A percentile compares a stretch with the other conserved stretches of the same genome.
Evolutionary conservation across 2,797 vertebrate species (phyloP).

Genomic region (Chaetodon trifasciatus): DNA sequence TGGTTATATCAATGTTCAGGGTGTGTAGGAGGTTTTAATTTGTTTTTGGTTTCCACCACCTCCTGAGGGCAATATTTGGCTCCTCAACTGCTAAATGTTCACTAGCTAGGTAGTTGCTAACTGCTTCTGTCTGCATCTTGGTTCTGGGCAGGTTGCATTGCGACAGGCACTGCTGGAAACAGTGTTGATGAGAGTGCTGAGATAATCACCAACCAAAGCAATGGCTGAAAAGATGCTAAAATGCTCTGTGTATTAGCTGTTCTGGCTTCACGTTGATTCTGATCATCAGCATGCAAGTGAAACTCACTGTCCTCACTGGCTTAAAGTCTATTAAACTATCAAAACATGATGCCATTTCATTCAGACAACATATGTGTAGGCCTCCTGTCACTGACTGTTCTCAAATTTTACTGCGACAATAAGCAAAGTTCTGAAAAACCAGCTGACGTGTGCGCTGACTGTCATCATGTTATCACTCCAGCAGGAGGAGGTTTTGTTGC

Average conservation of each 20-base stretch:
- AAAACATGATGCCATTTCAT: conserved; percentile 11
- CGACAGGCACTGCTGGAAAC: no score
- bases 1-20: background rate
- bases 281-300: background rate
- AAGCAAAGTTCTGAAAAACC: conserved; percentile 42
- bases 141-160: no score
- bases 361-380: conserved; percentile 19
- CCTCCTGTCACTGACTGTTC: background rate
- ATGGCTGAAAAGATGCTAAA: no score
- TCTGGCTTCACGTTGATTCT: background rate
- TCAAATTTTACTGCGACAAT: conserved; percentile 8
- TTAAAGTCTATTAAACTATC: background rate
- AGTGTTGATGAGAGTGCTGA: no score
- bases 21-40: background rate
- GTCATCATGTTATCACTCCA: conserved; percentile 36
- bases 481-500: conserved; percentile 35
- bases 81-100: no score
- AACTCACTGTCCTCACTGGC: background rate
- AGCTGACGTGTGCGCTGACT: conserved; percentile 31
- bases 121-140: no score
- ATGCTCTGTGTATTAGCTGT: no score
- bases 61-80: no score
- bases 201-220: no score
- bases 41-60: no score
- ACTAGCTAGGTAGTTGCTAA: no score